phyloP scores from a whole-genome alignment of 1,140 invertebrate genomes.

The Micrasema longulum region DNA sequence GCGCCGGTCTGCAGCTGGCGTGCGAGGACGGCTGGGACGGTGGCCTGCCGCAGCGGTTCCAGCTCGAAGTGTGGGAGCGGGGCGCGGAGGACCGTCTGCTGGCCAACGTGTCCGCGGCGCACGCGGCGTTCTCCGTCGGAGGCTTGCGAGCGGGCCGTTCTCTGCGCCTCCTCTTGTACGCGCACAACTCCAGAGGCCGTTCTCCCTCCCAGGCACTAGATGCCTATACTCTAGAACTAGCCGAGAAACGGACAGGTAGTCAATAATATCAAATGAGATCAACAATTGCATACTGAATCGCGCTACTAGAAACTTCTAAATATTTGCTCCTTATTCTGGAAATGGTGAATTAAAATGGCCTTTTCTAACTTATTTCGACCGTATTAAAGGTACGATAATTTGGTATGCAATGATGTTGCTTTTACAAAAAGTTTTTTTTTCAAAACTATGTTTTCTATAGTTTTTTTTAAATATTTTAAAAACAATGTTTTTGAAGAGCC shows the following conservation, averaged over 20 bases:
- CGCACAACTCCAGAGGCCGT: slow-evolving; percentile 73
- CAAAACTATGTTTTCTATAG: no score
- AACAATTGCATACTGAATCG: no score
- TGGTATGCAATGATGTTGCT: no score
- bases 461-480: no score
- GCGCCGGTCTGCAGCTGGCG: slow-evolving; percentile 75
- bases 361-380: no score
- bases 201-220: slow-evolving; percentile 69
- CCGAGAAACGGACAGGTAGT: slow-evolving; percentile 47
- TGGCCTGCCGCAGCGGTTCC: slow-evolving; percentile 85
- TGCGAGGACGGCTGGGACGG: slow-evolving; percentile 80
- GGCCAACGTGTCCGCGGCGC: slow-evolving; percentile 65
- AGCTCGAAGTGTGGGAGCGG: slow-evolving; percentile 75
- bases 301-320: no score
- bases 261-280: no score
- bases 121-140: slow-evolving; percentile 67
- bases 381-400: no score
- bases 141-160: slow-evolving; percentile 66
- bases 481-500: no score
- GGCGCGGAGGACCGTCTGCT: slow-evolving; percentile 60
- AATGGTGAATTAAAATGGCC: no score
- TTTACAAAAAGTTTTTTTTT: no score
- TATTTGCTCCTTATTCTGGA: no score
- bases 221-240: slow-evolving; percentile 64
- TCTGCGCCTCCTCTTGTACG: slow-evolving; percentile 70